Evolutionary conservation across 2,888 invertebrate species (phyloP), one percentile per base, ranked within the genome.

Genomic region (Choristoneura rosaceana): DNA sequence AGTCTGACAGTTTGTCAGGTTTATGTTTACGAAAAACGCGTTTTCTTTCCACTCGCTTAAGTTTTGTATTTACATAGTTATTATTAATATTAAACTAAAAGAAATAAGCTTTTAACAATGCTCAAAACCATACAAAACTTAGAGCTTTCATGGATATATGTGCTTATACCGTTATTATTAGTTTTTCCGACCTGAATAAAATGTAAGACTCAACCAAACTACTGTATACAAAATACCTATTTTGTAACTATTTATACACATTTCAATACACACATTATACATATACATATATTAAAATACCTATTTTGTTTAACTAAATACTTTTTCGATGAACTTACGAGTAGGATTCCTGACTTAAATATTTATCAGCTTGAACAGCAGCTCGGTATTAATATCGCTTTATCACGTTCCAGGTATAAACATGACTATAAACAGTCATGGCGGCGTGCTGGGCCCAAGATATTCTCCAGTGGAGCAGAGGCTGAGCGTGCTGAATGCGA

Each of bases 341-440:
- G n/a, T n/a, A n/a, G 47, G n/a, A 5, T 7, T 47, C 5, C 47
- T 47, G n/a, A 43, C n/a, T 14, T 47, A 47, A 47, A 4, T 47
- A n/a, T 47, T 47, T 14, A 14, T 7, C 14, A n/a, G 4, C 47
- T 47, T n/a, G n/a, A 47, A 2, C 47, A 47, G 5, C 47, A 14
- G 14, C 4, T 47, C 7, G 12, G 47, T n/a, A n/a, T 47, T 47
- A n/a, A 47, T 9, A 17, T 3, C 15, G 52, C 17, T 52, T 17
- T n/a, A 14, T 62, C 33, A 62, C 33, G 3, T 92, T 94, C 58
- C 91, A 94, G 94, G 94, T 74, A 88, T 96, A 83, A 95, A 96
- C 82, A 95, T 96, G 95, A 95, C 95, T 65, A 95, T 96, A 81
- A 94, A 94, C 84, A 92, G 93, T 76, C 93, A 93, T 80, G 86